Percentiles rank a stretch among this genome's conserved stretches.
Conservation (phyloP, 1,140 invertebrate species). For the Drosophila malerkotliana region DNA sequence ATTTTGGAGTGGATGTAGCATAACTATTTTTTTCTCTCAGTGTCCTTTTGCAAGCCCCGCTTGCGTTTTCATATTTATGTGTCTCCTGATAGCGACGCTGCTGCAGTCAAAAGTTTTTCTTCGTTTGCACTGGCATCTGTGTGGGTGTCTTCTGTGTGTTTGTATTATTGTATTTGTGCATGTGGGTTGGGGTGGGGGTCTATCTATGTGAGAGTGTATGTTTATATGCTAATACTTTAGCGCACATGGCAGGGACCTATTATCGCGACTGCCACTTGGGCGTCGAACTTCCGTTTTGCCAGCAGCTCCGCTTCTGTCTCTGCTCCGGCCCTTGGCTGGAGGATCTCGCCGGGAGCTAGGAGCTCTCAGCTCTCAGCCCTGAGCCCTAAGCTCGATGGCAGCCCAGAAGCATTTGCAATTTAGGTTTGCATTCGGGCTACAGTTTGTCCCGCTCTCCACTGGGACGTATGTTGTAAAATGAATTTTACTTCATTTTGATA, state of each 20-base stretch:
- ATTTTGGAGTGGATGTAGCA: neutral
- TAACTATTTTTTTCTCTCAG: slow-evolving; percentile 22
- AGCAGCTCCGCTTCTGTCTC: neutral
- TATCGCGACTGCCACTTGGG: slow-evolving; percentile 81
- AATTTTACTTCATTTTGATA: slow-evolving; percentile 83
- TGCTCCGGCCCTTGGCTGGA: slow-evolving; percentile 39
- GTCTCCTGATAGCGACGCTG: slow-evolving; percentile 72
- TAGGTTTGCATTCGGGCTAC: slow-evolving; percentile 47
- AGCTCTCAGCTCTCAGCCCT: slow-evolving; percentile 6
- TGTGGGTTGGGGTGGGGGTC: slow-evolving; percentile 8
- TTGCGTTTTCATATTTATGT: slow-evolving; percentile 81
- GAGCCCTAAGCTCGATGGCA: slow-evolving; percentile 55
- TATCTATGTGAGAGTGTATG: slow-evolving; percentile 32
- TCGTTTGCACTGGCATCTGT: slow-evolving; percentile 51
- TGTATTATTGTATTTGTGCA: slow-evolving; percentile 10
- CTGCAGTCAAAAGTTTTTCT: slow-evolving; percentile 75
- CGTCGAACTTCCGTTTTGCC: slow-evolving; percentile 75
- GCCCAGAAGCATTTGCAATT: slow-evolving; percentile 73
- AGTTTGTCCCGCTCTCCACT: slow-evolving; percentile 24
- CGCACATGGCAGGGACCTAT: slow-evolving; percentile 76
- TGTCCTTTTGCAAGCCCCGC: slow-evolving; percentile 58
- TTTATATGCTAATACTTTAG: slow-evolving; percentile 81
- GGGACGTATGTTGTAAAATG: slow-evolving; percentile 66
- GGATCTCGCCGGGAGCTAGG: slow-evolving; percentile 28
- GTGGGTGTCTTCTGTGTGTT: neutral